A percentile compares a stretch with the other conserved stretches of the same genome.
These are phyloP conservation scores for Papilio glaucus DNA, from an alignment of 1,140 invertebrate genomes.

Conservation along the genomic window DNA sequence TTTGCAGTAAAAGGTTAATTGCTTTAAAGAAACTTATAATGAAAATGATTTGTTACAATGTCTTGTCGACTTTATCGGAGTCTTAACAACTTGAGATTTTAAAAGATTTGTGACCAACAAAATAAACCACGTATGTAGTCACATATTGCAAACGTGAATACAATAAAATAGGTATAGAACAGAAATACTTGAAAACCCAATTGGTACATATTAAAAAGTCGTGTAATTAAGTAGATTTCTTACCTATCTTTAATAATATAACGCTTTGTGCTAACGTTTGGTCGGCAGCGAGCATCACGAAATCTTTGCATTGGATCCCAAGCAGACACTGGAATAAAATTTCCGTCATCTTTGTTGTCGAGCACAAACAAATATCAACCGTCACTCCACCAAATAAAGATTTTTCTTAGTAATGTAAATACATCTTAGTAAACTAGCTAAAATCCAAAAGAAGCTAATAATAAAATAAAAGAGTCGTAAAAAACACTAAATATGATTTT, in stretches of 20 bases:
- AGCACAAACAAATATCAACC: too few relatives aligned
- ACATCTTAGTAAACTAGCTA: background rate
- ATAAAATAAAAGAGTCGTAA: background rate
- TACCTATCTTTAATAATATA: conserved; percentile 95
- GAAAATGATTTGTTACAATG: background rate
- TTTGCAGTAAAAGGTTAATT: conserved; percentile 11
- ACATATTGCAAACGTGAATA: too few relatives aligned
- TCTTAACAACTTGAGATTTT: too few relatives aligned
- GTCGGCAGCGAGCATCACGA: conserved; percentile 95
- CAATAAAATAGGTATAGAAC: too few relatives aligned
- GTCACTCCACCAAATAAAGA: background rate
- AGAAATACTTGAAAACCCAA: too few relatives aligned
- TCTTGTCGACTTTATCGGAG: background rate
- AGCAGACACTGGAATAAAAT: conserved; percentile 91
- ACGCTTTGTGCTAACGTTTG: conserved; percentile 93
- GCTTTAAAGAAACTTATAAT: background rate
- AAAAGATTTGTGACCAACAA: too few relatives aligned
- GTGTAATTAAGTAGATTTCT: too few relatives aligned
- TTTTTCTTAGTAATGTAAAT: background rate
- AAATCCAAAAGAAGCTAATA: background rate
- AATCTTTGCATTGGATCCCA: conserved; percentile 96
- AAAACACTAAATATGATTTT: background rate
- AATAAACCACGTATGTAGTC: too few relatives aligned
- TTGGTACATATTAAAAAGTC: too few relatives aligned
- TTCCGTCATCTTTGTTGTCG: background rate